Evolutionary conservation across 1,140 invertebrate genomes (phyloP).

Genomic region (Grapholita molesta): DNA sequence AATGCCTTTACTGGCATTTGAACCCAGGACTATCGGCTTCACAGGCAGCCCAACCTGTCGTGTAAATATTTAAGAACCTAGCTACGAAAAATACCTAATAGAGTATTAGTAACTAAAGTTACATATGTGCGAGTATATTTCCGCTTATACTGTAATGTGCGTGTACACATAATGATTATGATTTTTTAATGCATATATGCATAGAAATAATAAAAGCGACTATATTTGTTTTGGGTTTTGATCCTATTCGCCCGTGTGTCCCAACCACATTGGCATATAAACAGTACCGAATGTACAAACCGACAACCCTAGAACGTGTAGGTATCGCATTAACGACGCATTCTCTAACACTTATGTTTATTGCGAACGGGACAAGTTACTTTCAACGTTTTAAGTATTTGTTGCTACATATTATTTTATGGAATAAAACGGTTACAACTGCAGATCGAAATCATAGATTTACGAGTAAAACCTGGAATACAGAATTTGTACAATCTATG

Average conservation of each 20-base stretch:
- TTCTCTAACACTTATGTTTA: conserved; percentile 20
- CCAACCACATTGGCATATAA: conserved; percentile 12
- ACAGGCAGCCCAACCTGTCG: no score
- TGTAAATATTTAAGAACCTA: no score
- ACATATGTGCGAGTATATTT: no score
- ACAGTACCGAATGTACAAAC: conserved; percentile 24
- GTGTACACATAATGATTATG: no score
- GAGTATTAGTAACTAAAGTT: no score
- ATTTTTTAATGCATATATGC: neutral
- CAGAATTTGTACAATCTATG: no score
- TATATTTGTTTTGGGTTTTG: no score
- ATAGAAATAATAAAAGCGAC: neutral
- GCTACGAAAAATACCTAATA: no score
- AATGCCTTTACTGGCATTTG: no score
- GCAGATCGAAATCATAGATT: neutral
- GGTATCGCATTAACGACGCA: conserved; percentile 31
- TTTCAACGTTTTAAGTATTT: neutral
- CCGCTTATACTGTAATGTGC: no score
- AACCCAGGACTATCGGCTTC: no score
- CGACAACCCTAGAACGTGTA: conserved; percentile 30
- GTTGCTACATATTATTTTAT: neutral
- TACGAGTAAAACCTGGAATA: no score
- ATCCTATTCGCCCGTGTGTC: conserved; percentile 16
- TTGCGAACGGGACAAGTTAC: conserved; percentile 1
- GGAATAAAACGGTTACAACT: neutral